Evolutionary conservation across 2,888 invertebrate species (phyloP).

Genomic region (Malthinus flaveolus): DNA sequence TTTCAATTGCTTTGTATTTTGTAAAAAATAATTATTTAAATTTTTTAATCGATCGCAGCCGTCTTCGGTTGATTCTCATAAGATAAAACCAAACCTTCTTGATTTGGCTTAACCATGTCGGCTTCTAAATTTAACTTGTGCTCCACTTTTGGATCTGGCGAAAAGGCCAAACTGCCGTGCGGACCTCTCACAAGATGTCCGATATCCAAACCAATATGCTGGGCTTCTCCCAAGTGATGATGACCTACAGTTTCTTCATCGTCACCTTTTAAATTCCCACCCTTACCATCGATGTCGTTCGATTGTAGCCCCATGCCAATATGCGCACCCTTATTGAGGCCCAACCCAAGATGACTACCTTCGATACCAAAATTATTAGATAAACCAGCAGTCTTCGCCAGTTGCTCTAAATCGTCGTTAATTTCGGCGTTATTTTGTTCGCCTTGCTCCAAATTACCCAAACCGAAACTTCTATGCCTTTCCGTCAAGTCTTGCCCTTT

Average conservation of each 20-base stretch:
- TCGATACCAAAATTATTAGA: slow-evolving; percentile 45
- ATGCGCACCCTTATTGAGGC: slow-evolving; percentile 41
- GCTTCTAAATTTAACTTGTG: slow-evolving; percentile 64
- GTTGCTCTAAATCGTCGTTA: slow-evolving; percentile 29
- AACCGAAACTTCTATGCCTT: slow-evolving; percentile 40
- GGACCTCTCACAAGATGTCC: slow-evolving; percentile 59
- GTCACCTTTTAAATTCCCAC: slow-evolving; percentile 2
- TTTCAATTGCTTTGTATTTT: neutral
- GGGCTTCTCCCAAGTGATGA: slow-evolving; percentile 52
- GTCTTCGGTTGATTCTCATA: slow-evolving; percentile 51
- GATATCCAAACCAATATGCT: slow-evolving; percentile 45
- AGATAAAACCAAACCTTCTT: slow-evolving; percentile 62
- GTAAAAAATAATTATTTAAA: neutral
- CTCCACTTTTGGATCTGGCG: slow-evolving; percentile 53
- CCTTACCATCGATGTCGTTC: slow-evolving; percentile 8
- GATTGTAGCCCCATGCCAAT: slow-evolving; percentile 44
- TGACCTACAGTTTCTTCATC: slow-evolving; percentile 33
- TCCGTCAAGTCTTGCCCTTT: slow-evolving; percentile 39
- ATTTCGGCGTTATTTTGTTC: slow-evolving; percentile 27
- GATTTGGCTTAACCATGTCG: slow-evolving; percentile 62
- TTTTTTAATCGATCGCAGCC: slow-evolving; percentile 1
- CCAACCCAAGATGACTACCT: slow-evolving; percentile 40
- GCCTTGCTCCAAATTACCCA: slow-evolving; percentile 27
- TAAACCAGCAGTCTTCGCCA: slow-evolving; percentile 29
- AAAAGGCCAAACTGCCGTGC: slow-evolving; percentile 60